Conservation (phyloP, 2,113 vertebrate genomes). For the Dasyprocta punctata region DNA sequence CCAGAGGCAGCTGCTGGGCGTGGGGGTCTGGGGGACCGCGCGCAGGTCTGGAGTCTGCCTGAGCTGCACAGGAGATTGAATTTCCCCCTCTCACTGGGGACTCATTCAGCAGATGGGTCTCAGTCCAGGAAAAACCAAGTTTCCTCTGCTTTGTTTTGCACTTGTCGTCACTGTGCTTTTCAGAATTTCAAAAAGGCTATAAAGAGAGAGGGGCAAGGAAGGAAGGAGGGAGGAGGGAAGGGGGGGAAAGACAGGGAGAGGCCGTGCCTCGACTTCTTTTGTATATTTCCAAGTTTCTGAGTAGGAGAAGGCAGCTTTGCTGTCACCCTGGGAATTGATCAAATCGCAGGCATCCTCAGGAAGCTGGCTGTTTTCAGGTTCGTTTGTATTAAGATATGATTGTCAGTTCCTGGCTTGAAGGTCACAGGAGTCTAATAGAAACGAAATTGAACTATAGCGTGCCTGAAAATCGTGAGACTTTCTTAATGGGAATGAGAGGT, state of each 20-base stretch:
- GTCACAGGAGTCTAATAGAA: neutral
- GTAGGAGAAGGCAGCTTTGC: neutral
- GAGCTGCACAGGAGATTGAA: neutral
- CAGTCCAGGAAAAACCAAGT: neutral
- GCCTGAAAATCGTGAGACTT: neutral
- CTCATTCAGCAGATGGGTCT: slow-evolving; percentile 7
- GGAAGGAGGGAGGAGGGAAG: neutral
- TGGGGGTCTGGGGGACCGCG: neutral
- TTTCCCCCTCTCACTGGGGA: neutral
- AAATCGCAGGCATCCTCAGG: neutral
- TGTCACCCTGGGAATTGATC: neutral
- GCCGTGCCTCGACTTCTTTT: neutral
- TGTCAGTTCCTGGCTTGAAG: neutral
- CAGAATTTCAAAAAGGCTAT: slow-evolving; percentile 38
- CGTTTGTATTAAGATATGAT: neutral
- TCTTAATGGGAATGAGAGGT: neutral
- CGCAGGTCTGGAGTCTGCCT: neutral
- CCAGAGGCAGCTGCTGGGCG: neutral
- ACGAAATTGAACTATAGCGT: neutral
- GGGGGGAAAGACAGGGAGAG: neutral
- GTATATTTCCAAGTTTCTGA: neutral
- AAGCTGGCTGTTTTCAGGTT: neutral
- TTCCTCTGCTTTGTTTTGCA: neutral
- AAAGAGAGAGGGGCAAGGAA: neutral
- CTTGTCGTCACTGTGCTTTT: slow-evolving; percentile 50